A percentile compares a stretch with the other conserved stretches of the same genome.
Conservation (phyloP, 2,113 vertebrate species). For the Myotis brandtii region DNA sequence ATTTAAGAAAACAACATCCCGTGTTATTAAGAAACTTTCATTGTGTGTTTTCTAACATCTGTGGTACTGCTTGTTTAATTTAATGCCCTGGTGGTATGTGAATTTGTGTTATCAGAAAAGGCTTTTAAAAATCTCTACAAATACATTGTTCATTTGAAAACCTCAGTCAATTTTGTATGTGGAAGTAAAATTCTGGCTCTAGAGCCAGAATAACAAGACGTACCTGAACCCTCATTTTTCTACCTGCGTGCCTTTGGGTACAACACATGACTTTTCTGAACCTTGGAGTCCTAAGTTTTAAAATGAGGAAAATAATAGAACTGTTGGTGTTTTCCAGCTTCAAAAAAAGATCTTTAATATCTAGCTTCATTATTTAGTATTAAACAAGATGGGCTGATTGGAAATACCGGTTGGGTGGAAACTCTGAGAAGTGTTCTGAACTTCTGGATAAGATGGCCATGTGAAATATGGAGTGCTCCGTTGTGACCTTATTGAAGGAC, state of each 20-base stretch:
- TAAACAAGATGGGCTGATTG: too few relatives aligned
- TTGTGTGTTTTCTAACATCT: neutral
- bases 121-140: neutral
- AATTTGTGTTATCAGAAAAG: neutral
- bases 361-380: too few relatives aligned
- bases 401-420: too few relatives aligned
- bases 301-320: neutral
- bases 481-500: too few relatives aligned
- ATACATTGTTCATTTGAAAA: constrained; percentile 24
- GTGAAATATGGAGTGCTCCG: too few relatives aligned
- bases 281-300: neutral
- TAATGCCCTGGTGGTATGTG: neutral
- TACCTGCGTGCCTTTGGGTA: rapidly evolving
- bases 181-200: neutral
- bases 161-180: neutral
- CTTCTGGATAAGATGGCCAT: too few relatives aligned
- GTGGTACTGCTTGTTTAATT: neutral
- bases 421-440: too few relatives aligned
- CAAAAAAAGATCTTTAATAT: too few relatives aligned
- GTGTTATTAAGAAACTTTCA: neutral
- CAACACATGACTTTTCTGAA: neutral
- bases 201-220: neutral
- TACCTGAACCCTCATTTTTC: neutral
- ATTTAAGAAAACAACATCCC: neutral
- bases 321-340: neutral